phyloP scores from a whole-genome alignment of 2,113 vertebrate genomes.

The Ptilonorhynchus violaceus region DNA sequence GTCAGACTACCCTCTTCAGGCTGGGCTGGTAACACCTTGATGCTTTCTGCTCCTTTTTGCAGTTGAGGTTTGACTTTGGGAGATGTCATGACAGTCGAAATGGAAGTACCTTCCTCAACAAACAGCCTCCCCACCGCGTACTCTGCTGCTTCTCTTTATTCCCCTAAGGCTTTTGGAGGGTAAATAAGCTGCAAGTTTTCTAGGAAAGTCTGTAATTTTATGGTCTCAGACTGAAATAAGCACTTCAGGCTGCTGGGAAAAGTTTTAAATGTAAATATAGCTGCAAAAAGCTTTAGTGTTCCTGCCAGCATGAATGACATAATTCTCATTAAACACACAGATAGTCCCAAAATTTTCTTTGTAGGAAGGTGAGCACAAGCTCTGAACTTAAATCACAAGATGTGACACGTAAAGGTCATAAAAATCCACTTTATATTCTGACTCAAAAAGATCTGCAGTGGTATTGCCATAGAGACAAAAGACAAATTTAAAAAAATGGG shows the following conservation, averaged over 20 bases:
- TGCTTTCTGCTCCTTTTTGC: background rate
- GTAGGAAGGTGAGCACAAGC: background rate
- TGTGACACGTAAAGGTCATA: background rate
- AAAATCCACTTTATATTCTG: background rate
- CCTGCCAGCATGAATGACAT: background rate
- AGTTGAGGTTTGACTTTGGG: background rate
- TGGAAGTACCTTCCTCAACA: background rate
- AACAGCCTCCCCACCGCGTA: background rate
- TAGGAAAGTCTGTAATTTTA: background rate
- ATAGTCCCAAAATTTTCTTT: background rate
- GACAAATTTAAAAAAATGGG: fast-evolving
- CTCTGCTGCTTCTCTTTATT: background rate
- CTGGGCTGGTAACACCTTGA: background rate
- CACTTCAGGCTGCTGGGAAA: background rate
- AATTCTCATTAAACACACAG: background rate
- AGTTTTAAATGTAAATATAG: background rate
- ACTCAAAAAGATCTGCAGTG: no score
- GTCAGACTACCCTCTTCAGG: constrained; percentile 17
- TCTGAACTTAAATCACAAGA: background rate
- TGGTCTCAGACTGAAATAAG: background rate
- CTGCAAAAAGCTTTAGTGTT: background rate
- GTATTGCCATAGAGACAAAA: background rate
- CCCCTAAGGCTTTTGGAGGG: background rate
- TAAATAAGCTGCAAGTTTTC: background rate
- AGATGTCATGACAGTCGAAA: background rate